These are phyloP conservation scores for Piezodorus guildinii DNA, from an alignment of 1,140 invertebrate genomes.

Conservation along the genomic window DNA sequence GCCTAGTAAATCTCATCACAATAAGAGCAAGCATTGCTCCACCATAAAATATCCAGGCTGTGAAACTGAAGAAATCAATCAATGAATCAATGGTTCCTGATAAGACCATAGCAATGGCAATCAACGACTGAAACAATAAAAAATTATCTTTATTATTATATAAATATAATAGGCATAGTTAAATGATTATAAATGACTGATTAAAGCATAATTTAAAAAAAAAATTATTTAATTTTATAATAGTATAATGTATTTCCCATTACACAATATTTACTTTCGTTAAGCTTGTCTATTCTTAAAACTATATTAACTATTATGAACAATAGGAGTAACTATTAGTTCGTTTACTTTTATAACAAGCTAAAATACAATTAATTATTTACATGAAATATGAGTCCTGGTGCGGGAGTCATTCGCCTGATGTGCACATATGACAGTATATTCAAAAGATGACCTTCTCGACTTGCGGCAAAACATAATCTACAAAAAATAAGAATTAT, in stretches of 20 bases:
- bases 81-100: constrained; percentile 80
- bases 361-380: constrained; percentile 31
- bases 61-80: constrained; percentile 92
- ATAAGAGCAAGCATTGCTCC: constrained; percentile 78
- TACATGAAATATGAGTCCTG: constrained; percentile 95
- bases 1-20: constrained; percentile 76
- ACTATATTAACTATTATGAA: too few relatives aligned
- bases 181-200: too few relatives aligned
- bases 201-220: too few relatives aligned
- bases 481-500: constrained; percentile 35
- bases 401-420: constrained; percentile 78
- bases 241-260: too few relatives aligned
- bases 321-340: too few relatives aligned
- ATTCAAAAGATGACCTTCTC: constrained; percentile 84
- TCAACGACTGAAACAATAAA: constrained; percentile 45
- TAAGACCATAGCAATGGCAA: constrained; percentile 69
- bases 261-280: too few relatives aligned
- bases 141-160: not conserved
- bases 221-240: too few relatives aligned
- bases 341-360: too few relatives aligned
- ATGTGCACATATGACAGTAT: constrained; percentile 90
- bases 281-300: too few relatives aligned
- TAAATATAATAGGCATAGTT: too few relatives aligned
- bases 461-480: constrained; percentile 86
- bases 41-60: constrained; percentile 91